These are phyloP conservation scores for Lepisosteus oculatus DNA, from an alignment of 2,113 vertebrate species.

Conservation along the genomic window DNA sequence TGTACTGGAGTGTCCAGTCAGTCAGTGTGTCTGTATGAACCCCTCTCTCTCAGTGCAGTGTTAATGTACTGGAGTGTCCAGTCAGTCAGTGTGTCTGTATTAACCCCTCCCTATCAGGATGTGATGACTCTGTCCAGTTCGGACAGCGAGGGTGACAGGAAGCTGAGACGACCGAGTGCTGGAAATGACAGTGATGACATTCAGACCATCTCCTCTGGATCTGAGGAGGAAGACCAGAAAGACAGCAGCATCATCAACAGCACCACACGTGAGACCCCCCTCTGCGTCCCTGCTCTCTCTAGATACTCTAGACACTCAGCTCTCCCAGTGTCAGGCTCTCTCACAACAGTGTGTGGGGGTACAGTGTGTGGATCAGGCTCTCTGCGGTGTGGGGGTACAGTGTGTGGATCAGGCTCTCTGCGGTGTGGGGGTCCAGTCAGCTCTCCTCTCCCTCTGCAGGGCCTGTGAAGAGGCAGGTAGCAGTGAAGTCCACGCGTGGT, in stretches of 20 bases:
- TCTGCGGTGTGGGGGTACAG: no score
- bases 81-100: no score
- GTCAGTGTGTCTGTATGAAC: no score
- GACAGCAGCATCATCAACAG: slow-evolving; percentile 16
- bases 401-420: no score
- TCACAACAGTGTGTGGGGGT: no score
- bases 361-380: no score
- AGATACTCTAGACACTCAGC: background rate
- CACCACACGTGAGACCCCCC: background rate
- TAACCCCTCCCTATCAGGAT: slow-evolving; percentile 54
- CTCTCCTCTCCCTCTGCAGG: slow-evolving; percentile 43
- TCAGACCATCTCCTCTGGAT: slow-evolving; percentile 95
- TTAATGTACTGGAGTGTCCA: no score
- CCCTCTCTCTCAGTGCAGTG: no score
- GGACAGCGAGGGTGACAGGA: slow-evolving; percentile 57
- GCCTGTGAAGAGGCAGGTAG: slow-evolving; percentile 86
- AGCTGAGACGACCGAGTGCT: slow-evolving; percentile 25
- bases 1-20: no score
- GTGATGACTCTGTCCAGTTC: slow-evolving; percentile 85
- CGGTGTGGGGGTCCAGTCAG: background rate
- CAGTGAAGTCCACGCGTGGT: slow-evolving; percentile 91
- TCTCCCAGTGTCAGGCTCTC: fast-evolving
- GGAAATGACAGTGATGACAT: slow-evolving; percentile 88
- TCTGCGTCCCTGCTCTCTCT: background rate
- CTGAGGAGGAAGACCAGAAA: slow-evolving; percentile 64